phyloP scores from a whole-genome alignment of 1,140 invertebrate species.

The Rhopalosiphum padi region DNA sequence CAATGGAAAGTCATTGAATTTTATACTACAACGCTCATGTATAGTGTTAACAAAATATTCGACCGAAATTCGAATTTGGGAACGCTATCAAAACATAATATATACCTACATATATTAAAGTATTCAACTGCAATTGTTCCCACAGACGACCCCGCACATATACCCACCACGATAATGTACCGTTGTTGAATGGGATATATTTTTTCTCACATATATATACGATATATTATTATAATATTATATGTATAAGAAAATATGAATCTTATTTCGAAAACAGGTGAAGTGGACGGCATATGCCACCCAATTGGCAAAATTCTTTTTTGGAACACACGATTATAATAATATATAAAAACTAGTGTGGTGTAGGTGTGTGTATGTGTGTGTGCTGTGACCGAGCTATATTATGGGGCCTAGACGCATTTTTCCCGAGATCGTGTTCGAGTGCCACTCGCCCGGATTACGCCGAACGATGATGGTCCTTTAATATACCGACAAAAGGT shows the following conservation, averaged over 20 bases:
- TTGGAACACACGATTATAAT: constrained; percentile 8
- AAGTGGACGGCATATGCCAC: constrained; percentile 15
- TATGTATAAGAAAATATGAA: background rate
- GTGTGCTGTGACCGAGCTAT: background rate
- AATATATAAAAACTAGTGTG: background rate
- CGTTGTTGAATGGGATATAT: constrained; percentile 13
- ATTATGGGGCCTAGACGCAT: constrained; percentile 15
- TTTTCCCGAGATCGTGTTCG: constrained; percentile 47
- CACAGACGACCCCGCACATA: background rate
- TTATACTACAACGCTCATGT: background rate
- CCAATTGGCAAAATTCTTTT: constrained; percentile 54
- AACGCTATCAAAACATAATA: background rate
- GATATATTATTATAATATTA: background rate
- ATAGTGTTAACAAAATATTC: background rate
- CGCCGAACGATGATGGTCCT: background rate
- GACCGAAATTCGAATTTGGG: constrained; percentile 1
- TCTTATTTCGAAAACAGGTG: constrained; percentile 24
- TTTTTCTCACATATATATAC: background rate
- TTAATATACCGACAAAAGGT: constrained; percentile 42
- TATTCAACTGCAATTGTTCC: constrained; percentile 15
- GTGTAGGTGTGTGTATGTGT: background rate
- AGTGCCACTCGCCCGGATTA: constrained; percentile 47
- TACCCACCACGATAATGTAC: background rate
- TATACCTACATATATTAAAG: background rate
- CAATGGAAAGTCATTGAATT: background rate